A percentile compares a stretch with the other conserved stretches of the same genome.
Evolutionary conservation across 2,797 vertebrate species (phyloP).

Genomic region (Leptodactylus fallax): DNA sequence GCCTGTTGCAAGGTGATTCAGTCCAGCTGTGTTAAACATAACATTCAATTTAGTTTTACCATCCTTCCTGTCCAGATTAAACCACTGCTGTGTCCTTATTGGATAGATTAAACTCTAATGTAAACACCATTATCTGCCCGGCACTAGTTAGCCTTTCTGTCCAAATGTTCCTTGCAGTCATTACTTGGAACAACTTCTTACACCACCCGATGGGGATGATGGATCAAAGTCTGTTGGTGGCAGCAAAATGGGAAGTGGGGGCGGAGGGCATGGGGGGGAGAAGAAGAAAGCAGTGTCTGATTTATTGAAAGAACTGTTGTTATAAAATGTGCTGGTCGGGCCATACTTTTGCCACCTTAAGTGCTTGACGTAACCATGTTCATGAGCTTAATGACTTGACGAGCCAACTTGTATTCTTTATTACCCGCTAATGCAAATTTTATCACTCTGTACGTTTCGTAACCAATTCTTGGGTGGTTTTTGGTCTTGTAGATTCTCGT

Average conservation of each 20-base stretch:
- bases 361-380: neutral
- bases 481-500: neutral
- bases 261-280: neutral
- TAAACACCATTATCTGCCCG: slow-evolving; percentile 60
- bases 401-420: neutral
- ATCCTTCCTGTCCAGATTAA: slow-evolving; percentile 66
- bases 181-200: slow-evolving; percentile 50
- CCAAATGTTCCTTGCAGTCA: slow-evolving; percentile 56
- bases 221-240: slow-evolving; percentile 48
- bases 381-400: neutral
- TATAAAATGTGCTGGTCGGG: slow-evolving; percentile 13
- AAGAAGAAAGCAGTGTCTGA: slow-evolving; percentile 3
- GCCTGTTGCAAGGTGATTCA: slow-evolving; percentile 62
- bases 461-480: neutral
- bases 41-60: slow-evolving; percentile 60
- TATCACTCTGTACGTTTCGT: neutral
- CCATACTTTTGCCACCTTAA: slow-evolving; percentile 12
- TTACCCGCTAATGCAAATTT: neutral
- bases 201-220: slow-evolving; percentile 37
- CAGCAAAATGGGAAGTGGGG: slow-evolving; percentile 29
- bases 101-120: slow-evolving; percentile 49
- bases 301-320: slow-evolving; percentile 23
- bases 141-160: slow-evolving; percentile 48
- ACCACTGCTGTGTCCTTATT: slow-evolving; percentile 63
- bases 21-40: slow-evolving; percentile 64